Conservation (phyloP, 2,113 vertebrate species). For the Tragelaphus scriptus region DNA sequence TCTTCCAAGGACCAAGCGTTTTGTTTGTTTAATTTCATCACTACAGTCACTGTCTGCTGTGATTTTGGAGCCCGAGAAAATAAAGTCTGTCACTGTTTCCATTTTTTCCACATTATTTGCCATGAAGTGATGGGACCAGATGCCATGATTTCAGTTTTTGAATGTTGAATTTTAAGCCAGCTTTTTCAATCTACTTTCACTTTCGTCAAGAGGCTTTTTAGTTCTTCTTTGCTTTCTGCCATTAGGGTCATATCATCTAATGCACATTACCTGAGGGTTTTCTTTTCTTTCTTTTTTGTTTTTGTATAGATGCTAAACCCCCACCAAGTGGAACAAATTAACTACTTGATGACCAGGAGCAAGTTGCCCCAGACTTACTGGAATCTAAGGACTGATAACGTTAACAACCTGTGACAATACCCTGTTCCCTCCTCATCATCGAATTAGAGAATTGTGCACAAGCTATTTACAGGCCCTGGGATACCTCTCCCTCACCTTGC, state of each 20-base stretch:
- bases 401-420: background rate
- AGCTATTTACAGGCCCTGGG: background rate
- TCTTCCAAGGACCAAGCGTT: background rate
- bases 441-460: background rate
- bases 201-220: background rate
- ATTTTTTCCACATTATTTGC: background rate
- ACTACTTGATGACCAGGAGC: background rate
- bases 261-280: background rate
- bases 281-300: background rate
- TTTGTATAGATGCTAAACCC: background rate
- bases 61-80: background rate
- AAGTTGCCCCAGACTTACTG: background rate
- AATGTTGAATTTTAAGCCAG: background rate
- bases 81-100: background rate
- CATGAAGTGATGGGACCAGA: background rate
- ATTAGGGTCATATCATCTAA: background rate
- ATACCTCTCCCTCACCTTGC: background rate
- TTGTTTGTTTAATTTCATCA: background rate
- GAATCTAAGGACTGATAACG: background rate
- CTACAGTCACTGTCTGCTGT: rapidly evolving
- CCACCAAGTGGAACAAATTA: background rate
- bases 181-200: background rate
- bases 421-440: background rate
- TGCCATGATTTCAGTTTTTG: background rate
- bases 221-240: background rate